These are phyloP conservation scores for Ceraclea dissimilis DNA, from an alignment of 2,888 invertebrate genomes.

Conservation along the genomic window DNA sequence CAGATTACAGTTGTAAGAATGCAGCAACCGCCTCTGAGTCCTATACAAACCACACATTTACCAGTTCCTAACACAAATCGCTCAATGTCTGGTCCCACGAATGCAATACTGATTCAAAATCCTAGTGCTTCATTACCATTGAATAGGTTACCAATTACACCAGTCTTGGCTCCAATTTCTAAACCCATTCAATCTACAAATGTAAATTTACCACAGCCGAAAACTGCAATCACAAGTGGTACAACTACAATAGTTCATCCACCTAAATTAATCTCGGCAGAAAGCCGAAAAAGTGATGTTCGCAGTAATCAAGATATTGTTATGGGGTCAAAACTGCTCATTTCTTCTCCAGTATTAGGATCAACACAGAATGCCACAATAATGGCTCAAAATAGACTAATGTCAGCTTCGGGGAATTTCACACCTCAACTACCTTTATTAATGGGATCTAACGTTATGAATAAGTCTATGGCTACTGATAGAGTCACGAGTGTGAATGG, in stretches of 20 bases:
- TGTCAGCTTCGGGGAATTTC: conserved; percentile 29
- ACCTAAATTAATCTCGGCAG: conserved; percentile 38
- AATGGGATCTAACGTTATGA: conserved; percentile 37
- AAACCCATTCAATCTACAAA: conserved; percentile 50
- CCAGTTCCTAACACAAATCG: conserved; percentile 35
- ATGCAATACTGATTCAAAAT: conserved; percentile 44
- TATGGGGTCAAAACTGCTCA: conserved; percentile 37
- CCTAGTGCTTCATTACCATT: conserved; percentile 43
- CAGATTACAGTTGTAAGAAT: conserved; percentile 48
- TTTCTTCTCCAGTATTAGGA: conserved; percentile 40
- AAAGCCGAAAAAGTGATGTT: conserved; percentile 35
- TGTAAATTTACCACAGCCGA: conserved; percentile 37
- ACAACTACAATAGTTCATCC: conserved; percentile 34
- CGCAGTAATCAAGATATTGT: conserved; percentile 31
- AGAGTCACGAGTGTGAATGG: conserved; percentile 9
- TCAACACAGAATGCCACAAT: conserved; percentile 39
- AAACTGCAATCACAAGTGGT: conserved; percentile 31
- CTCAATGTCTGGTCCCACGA: conserved; percentile 42
- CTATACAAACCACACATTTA: conserved; percentile 41
- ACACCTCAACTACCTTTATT: conserved; percentile 32
- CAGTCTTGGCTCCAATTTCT: conserved; percentile 49
- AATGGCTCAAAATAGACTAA: conserved; percentile 43
- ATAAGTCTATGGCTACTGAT: conserved; percentile 36
- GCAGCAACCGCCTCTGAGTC: conserved; percentile 44
- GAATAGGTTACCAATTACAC: conserved; percentile 51